phyloP scores from a whole-genome alignment of 2,113 vertebrate species.

The Hippocampus barbouri region DNA sequence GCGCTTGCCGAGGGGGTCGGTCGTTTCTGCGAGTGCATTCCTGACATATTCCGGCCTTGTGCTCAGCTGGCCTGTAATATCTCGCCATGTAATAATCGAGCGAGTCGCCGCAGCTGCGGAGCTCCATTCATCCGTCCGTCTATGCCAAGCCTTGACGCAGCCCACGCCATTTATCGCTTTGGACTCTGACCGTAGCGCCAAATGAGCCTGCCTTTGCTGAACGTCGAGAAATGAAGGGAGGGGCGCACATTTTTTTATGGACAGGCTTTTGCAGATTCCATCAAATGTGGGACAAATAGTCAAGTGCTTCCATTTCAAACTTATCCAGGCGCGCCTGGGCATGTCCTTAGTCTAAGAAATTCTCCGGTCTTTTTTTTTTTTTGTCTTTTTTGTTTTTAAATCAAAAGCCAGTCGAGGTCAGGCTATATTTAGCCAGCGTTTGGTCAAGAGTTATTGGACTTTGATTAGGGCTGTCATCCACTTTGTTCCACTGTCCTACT shows the following conservation, averaged over 20 bases:
- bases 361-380: too few species aligned
- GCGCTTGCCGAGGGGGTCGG: constrained; percentile 38
- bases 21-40: constrained; percentile 48
- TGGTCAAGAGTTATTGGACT: constrained; percentile 18
- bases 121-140: constrained; percentile 36
- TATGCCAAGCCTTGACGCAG: constrained; percentile 18
- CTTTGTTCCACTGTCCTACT: constrained; percentile 8
- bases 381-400: too few species aligned
- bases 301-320: not conserved
- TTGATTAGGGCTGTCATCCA: constrained; percentile 20
- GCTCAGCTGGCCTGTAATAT: constrained; percentile 38
- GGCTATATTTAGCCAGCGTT: constrained; percentile 30
- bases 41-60: constrained; percentile 53
- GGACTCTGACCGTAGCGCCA: constrained; percentile 26
- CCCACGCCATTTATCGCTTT: constrained; percentile 28
- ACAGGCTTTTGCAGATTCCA: too few species aligned
- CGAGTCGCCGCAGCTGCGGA: constrained; percentile 32
- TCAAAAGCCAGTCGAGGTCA: not conserved
- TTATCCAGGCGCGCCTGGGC: not conserved
- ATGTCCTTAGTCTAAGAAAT: not conserved
- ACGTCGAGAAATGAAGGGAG: too few species aligned
- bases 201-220: constrained; percentile 8
- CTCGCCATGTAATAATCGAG: constrained; percentile 40
- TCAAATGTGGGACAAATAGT: not conserved
- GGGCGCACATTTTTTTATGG: too few species aligned